Evolutionary conservation across 2,888 invertebrate genomes (phyloP).

Genomic region (Heliconius aoede): DNA sequence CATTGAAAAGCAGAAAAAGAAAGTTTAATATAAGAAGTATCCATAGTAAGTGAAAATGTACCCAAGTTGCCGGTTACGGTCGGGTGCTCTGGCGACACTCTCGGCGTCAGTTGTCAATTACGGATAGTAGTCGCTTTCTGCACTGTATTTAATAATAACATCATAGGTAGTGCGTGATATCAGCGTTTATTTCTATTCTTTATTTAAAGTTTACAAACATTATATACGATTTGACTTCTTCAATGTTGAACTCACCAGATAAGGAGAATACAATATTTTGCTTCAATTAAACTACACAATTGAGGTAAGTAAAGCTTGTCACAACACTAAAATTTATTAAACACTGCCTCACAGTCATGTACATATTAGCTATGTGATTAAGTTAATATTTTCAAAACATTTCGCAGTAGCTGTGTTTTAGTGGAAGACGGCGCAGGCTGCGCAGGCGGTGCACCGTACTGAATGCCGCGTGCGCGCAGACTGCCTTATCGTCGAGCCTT

Average conservation of each 20-base stretch:
- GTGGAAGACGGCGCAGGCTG: slow-evolving; percentile 47
- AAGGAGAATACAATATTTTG: slow-evolving; percentile 27
- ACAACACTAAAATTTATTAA: slow-evolving; percentile 71
- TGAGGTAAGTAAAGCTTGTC: slow-evolving; percentile 62
- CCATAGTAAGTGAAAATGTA: slow-evolving; percentile 50
- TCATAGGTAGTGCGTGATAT: slow-evolving; percentile 20
- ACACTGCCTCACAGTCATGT: slow-evolving; percentile 63
- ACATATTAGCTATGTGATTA: slow-evolving; percentile 68
- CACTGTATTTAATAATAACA: slow-evolving; percentile 31
- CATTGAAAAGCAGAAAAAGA: slow-evolving; percentile 44
- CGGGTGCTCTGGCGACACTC: slow-evolving; percentile 44
- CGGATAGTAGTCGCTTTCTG: slow-evolving; percentile 32
- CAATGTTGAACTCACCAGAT: slow-evolving; percentile 35
- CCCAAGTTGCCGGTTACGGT: slow-evolving; percentile 48
- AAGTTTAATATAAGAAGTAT: slow-evolving; percentile 47
- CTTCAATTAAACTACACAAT: slow-evolving; percentile 50
- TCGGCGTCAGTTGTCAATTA: slow-evolving; percentile 34
- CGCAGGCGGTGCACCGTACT: slow-evolving; percentile 64
- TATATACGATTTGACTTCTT: slow-evolving; percentile 8
- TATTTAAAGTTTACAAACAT: slow-evolving; percentile 1
- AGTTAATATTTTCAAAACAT: slow-evolving; percentile 62
- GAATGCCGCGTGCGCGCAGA: slow-evolving; percentile 63
- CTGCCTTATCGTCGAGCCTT: slow-evolving; percentile 72
- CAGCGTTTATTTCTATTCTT: slow-evolving; percentile 10
- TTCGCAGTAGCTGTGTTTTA: slow-evolving; percentile 51